Conservation (phyloP, 2,888 invertebrate genomes). For the Gasteruption jaculator region DNA sequence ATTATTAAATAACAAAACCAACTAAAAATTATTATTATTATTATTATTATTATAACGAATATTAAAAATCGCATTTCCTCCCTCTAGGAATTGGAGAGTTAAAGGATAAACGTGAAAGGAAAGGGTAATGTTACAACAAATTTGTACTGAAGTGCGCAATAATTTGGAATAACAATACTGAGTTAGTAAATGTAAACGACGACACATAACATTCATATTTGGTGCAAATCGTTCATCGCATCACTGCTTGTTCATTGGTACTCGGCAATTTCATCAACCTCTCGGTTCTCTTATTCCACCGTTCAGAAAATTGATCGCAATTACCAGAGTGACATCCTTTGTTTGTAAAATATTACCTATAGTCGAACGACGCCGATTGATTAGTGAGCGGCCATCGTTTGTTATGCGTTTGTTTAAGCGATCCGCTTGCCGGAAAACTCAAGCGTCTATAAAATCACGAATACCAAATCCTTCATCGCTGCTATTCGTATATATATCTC, state of each 20-base stretch:
- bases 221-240: slow-evolving; percentile 1
- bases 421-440: slow-evolving; percentile 50
- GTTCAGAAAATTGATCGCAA: slow-evolving; percentile 1
- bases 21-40: no score
- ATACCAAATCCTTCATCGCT: no score
- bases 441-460: slow-evolving; percentile 50
- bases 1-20: no score
- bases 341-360: slow-evolving; percentile 45
- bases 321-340: background rate
- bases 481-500: no score
- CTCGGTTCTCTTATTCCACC: no score
- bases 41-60: no score
- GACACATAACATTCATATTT: slow-evolving; percentile 32
- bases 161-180: slow-evolving; percentile 9
- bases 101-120: no score
- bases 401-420: slow-evolving; percentile 47
- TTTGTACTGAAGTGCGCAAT: background rate
- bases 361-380: slow-evolving; percentile 49
- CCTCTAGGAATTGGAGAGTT: no score
- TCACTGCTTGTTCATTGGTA: background rate
- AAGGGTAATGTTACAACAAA: no score
- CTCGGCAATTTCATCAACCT: no score
- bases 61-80: no score
- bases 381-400: slow-evolving; percentile 50
- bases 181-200: slow-evolving; percentile 9